Conservation (phyloP, 2,888 invertebrate genomes). For the Tenthredo livida region DNA sequence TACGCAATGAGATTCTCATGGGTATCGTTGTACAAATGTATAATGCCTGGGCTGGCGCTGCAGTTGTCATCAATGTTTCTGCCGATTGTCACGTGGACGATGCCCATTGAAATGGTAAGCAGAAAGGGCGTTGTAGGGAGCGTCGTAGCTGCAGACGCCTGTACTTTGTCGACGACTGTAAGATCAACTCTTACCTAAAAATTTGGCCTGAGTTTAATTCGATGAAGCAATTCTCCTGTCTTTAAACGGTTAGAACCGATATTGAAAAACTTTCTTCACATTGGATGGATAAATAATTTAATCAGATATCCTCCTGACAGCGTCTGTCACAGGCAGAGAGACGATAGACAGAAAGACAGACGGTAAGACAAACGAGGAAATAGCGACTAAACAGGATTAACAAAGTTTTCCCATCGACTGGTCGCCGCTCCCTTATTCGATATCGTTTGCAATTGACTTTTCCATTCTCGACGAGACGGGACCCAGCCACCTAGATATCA, state of each 20-base stretch:
- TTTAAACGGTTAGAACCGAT: background rate
- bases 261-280: background rate
- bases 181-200: background rate
- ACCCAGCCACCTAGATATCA: slow-evolving; percentile 16
- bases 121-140: slow-evolving; percentile 66
- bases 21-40: slow-evolving; percentile 67
- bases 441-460: slow-evolving; percentile 42
- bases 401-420: slow-evolving; percentile 27
- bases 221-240: background rate
- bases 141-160: slow-evolving; percentile 59
- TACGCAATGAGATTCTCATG: slow-evolving; percentile 70
- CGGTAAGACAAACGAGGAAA: background rate
- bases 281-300: background rate
- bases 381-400: slow-evolving; percentile 30
- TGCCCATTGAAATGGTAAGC: slow-evolving; percentile 73
- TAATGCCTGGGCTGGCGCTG: slow-evolving; percentile 64
- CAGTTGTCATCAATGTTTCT: slow-evolving; percentile 68
- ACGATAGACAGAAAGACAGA: background rate
- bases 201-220: background rate
- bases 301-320: background rate
- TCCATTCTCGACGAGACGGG: slow-evolving; percentile 36
- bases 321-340: background rate
- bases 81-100: slow-evolving; percentile 63
- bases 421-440: slow-evolving; percentile 15
- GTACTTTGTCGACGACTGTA: slow-evolving; percentile 57